Evolutionary conservation across 2,113 vertebrate species (phyloP), one percentile per base, ranked within the genome.

Genomic region (Cettia cetti): DNA sequence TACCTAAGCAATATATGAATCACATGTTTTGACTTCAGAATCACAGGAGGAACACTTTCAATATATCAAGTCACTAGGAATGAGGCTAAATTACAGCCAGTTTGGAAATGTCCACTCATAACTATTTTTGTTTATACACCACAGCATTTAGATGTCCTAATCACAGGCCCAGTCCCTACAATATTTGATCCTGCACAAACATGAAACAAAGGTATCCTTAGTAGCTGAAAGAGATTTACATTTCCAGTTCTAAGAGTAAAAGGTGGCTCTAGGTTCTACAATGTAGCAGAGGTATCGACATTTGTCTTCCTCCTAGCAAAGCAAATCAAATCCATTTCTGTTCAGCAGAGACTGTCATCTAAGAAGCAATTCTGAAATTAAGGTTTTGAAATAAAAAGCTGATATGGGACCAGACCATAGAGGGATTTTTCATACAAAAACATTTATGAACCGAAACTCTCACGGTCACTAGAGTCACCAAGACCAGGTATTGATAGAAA

Each of bases 301-400:
- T 5, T 54, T 54, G 6, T 27, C 20, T 50, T 79, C 14, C 10
- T 86, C 23, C 42, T 31, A n/a, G 35, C 7, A 82, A 70, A 79
- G n/a, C n/a, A 56, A 39, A 0, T 0, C 5, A 5, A n/a, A 49
- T 11, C 3, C 47, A 8, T 35, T 33, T 63, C 45, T 86, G 20
- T 26, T 83, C 11, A 28, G 9, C 57, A 30, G 14, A 74, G 19
- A 23, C 12, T 49, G 18, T 9, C 1, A 9, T 6, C 40, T 44
- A 76, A 88, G 6, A 28, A 69, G 6, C 11, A 49, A 23, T 68
- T 49, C 35, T 64, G 64, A 60, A 65, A 68, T 14, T 16, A 7
- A 13, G 3, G 4, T 20, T 90, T 79, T 74, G 8, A 71, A 75
- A 42, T 68, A 10, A 37, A 69, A 57, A 75, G 20, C 11, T 23